A percentile compares a stretch with the other conserved stretches of the same genome.
phyloP scores from a whole-genome alignment of 2,797 vertebrate genomes.

The Dendrocincla tyrannina region DNA sequence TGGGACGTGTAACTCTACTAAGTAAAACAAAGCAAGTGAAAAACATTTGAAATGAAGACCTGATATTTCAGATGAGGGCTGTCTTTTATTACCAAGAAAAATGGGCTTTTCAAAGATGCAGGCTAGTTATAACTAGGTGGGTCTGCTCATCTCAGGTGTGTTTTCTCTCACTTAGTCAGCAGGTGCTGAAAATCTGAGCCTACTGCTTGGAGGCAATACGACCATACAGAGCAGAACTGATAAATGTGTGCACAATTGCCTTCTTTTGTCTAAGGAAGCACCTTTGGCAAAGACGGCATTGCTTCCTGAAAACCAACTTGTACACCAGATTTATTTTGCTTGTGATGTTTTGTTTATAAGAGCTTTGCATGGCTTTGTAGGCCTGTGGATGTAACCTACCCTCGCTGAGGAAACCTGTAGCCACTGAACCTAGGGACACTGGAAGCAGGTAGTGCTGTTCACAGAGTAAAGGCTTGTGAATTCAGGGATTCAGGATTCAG shows the following conservation, averaged over 20 bases:
- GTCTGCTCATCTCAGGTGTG: background rate
- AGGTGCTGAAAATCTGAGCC: background rate
- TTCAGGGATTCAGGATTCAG: too few species aligned
- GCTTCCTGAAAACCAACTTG: background rate
- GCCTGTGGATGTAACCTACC: background rate
- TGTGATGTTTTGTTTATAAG: background rate
- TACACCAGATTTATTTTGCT: background rate
- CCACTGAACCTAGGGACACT: background rate
- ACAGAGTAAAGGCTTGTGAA: background rate
- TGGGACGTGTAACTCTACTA: background rate
- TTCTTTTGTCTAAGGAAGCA: background rate
- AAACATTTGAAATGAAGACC: background rate
- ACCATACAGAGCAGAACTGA: background rate
- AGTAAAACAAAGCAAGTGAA: background rate
- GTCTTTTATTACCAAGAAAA: background rate
- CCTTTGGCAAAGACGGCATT: background rate
- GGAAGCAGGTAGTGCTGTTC: background rate
- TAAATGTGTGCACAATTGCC: background rate
- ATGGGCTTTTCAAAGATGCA: background rate
- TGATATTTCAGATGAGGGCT: background rate
- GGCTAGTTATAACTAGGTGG: background rate
- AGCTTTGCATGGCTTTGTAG: background rate
- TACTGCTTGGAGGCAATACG: background rate
- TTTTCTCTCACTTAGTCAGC: background rate
- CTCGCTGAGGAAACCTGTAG: background rate